Base-by-base conservation (phyloP, 1,140 invertebrate genomes). In the Babylonia areolata region DNA sequence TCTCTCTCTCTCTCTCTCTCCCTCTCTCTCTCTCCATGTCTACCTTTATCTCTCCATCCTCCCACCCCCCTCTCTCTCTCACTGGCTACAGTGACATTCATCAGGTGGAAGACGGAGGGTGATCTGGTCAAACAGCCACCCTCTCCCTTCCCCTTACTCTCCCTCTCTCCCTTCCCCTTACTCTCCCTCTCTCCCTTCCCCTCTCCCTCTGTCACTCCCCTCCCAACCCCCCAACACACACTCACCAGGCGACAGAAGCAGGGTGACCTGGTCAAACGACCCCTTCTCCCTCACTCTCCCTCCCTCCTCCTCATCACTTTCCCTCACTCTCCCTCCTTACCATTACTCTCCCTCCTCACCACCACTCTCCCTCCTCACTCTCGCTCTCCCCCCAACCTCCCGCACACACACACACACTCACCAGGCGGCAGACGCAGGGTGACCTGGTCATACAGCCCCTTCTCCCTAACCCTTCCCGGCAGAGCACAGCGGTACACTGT, bases 401-500 rank as follows among this genome's bases (percentile, higher is more conserved):
- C n/a, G n/a, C n/a, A n/a, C n/a, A n/a, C n/a, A n/a, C n/a, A n/a
- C 75, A 35, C n/a, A 20, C 31, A 71, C 69, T 84, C 40, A 84
- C 82, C 2, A 28, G 69, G 82, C 15, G 40, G 82, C 31, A 73
- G 39, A 3, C 40, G 58, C 37, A 84, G 20, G 5, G 64, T n/a
- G 35, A 84, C 15, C 39, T 84, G 64, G 28, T 84, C 82, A 20
- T 75, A 84, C 20, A 69, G 31, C 1, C 33, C 28, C 5, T 84
- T 23, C 33, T 73, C 69, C 28, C 46, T 35, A 3, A 84, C 82
- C 20, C 64, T 39, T 12, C 64, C 82, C 6, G 82, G 82, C 82
- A 84, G 37, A 1, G 82, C 82, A 64, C 82, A 84, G 17, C 82
- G 69, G 69, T 84, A 84, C 82, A 75, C 31, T 6, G 39, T 73